A percentile compares a stretch with the other conserved stretches of the same genome.
Conservation (phyloP, 2,113 vertebrate genomes). For the Salvelinus fontinalis region DNA sequence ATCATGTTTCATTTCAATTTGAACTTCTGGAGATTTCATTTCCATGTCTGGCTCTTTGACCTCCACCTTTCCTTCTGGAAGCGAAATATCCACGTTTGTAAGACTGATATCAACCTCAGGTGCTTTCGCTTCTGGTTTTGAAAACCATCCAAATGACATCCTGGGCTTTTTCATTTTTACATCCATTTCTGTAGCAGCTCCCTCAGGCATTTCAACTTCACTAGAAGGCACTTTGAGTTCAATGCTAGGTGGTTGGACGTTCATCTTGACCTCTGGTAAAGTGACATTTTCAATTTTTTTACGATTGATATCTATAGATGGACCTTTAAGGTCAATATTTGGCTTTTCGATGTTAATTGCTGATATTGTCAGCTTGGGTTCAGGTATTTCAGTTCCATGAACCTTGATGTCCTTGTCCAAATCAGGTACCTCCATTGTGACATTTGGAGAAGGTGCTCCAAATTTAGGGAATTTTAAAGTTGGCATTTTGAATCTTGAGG, state of each 20-base stretch:
- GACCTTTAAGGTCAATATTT: neutral
- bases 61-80: conserved; percentile 17
- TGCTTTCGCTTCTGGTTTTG: conserved; percentile 8
- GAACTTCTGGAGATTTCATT: conserved; percentile 7
- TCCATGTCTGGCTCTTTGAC: conserved; percentile 4
- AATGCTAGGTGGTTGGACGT: neutral
- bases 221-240: conserved; percentile 1
- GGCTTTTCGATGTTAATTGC: neutral
- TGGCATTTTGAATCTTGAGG: conserved; percentile 54
- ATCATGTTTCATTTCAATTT: conserved; percentile 14
- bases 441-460: conserved; percentile 12
- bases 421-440: conserved; percentile 4
- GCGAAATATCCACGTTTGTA: conserved; percentile 23
- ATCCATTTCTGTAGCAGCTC: neutral
- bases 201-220: neutral
- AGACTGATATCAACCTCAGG: conserved; percentile 20
- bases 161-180: conserved; percentile 17
- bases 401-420: conserved; percentile 7
- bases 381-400: neutral
- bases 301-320: conserved; percentile 23
- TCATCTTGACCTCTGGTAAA: neutral
- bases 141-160: conserved; percentile 14
- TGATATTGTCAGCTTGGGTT: neutral
- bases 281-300: neutral
- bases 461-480: conserved; percentile 28